Evolutionary conservation across 2,797 vertebrate genomes (phyloP).

Genomic region (Enteromius argenteus): DNA sequence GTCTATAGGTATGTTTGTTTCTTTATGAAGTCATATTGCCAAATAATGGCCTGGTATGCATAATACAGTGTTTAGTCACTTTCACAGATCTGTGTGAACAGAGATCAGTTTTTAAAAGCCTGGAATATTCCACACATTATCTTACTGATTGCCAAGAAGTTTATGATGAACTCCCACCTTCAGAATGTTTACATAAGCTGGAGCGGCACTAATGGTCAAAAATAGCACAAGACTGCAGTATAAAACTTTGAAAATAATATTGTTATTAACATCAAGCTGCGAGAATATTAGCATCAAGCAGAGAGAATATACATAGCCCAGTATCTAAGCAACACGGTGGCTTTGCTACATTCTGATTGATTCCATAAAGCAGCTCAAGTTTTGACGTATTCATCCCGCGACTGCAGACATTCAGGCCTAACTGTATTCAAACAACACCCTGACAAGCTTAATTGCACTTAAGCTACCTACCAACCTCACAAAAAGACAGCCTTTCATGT

Average conservation of each 20-base stretch:
- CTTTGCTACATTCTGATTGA: constrained; percentile 2
- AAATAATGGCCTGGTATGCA: no score
- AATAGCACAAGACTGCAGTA: constrained; percentile 1
- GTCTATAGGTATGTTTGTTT: no score
- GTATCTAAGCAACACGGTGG: constrained; percentile 31
- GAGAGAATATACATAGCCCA: constrained; percentile 30
- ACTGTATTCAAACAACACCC: constrained; percentile 49
- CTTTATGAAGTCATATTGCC: no score
- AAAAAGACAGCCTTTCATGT: constrained; percentile 54
- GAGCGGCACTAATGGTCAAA: neutral
- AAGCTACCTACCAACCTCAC: constrained; percentile 53
- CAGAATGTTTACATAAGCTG: neutral
- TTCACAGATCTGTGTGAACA: no score
- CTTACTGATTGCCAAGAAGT: neutral
- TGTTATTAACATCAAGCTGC: constrained; percentile 32
- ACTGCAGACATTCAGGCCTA: constrained; percentile 10
- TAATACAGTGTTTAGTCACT: no score
- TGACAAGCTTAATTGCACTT: constrained; percentile 49
- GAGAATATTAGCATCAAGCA: constrained; percentile 24
- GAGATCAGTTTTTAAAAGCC: neutral
- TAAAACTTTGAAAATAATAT: neutral
- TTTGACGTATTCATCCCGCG: constrained; percentile 1
- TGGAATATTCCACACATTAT: neutral
- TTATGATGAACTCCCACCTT: neutral
- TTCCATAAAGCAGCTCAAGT: constrained; percentile 23